phyloP scores from a whole-genome alignment of 2,113 vertebrate species.

The Pogonocichla stellata region DNA sequence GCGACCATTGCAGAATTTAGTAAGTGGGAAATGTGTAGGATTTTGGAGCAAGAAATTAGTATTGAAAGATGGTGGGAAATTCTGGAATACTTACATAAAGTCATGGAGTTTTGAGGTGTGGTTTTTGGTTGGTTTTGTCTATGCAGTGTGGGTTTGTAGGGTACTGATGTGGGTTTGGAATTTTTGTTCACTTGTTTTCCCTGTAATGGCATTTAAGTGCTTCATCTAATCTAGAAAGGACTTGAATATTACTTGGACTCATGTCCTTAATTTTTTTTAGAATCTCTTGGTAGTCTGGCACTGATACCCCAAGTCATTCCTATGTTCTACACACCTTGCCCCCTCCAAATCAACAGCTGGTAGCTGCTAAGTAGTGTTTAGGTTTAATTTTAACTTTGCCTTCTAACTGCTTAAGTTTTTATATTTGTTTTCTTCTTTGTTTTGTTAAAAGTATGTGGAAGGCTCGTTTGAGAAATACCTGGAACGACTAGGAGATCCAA shows the following conservation, averaged over 20 bases:
- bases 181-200: background rate
- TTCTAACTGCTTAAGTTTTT: background rate
- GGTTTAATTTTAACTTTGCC: background rate
- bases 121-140: background rate
- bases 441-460: constrained; percentile 87
- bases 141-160: background rate
- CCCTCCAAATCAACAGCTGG: background rate
- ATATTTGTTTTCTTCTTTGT: background rate
- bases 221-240: background rate
- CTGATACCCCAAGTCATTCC: background rate
- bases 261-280: background rate
- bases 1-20: background rate
- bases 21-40: background rate
- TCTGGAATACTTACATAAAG: rapidly evolving
- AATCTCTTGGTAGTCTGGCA: rapidly evolving
- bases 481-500: constrained; percentile 90
- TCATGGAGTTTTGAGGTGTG: background rate
- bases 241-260: background rate
- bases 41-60: rapidly evolving
- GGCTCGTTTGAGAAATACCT: constrained; percentile 96
- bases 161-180: rapidly evolving
- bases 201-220: background rate
- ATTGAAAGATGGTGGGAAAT: background rate
- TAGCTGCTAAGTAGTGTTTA: background rate
- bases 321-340: rapidly evolving